These are phyloP conservation scores for Busseola fusca DNA, from an alignment of 2,888 invertebrate species.

Conservation along the genomic window DNA sequence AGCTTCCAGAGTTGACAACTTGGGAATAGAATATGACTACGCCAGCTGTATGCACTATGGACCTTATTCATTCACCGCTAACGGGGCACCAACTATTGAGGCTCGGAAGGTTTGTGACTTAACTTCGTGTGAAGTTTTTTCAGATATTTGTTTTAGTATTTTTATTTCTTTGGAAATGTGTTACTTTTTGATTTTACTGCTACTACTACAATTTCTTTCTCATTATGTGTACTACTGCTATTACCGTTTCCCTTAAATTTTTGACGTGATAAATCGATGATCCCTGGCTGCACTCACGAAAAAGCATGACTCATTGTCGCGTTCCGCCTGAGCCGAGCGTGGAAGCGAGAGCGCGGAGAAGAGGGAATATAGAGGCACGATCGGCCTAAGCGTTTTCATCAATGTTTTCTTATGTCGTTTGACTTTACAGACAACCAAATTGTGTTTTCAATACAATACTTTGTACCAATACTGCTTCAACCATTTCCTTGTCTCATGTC, in stretches of 20 bases:
- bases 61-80: constrained; percentile 90
- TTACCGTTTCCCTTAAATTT: not conserved
- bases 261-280: too few species aligned
- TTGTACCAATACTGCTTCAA: not conserved
- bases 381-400: too few species aligned
- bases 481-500: not conserved
- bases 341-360: too few species aligned
- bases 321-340: too few species aligned
- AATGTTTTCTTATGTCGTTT: too few species aligned
- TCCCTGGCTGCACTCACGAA: too few species aligned
- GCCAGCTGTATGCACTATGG: constrained; percentile 93
- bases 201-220: not conserved
- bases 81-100: constrained; percentile 90
- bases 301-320: too few species aligned
- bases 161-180: not conserved
- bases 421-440: too few species aligned
- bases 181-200: not conserved
- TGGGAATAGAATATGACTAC: constrained; percentile 91
- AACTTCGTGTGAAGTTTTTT: not conserved
- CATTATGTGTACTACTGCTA: not conserved
- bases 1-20: constrained; percentile 87
- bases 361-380: too few species aligned
- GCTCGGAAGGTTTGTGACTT: constrained; percentile 80
- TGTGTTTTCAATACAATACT: too few species aligned
- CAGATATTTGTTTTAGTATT: not conserved